These are phyloP conservation scores for Apeira syringaria DNA, from an alignment of 2,888 invertebrate genomes.

Conservation along the genomic window DNA sequence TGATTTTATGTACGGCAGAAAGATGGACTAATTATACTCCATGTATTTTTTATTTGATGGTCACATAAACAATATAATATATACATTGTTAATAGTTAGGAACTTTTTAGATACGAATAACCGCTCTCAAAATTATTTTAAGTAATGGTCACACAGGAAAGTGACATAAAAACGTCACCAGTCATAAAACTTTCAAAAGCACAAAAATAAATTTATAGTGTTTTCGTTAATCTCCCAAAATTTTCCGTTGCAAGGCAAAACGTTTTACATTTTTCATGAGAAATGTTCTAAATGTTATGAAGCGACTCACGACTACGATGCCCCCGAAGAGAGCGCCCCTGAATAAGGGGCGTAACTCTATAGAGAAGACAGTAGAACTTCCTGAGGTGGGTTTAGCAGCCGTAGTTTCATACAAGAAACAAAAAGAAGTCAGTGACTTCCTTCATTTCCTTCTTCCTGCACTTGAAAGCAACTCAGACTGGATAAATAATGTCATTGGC, in stretches of 20 bases:
- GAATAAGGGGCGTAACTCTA: conserved; percentile 43
- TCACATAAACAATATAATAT: no score
- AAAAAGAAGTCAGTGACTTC: conserved; percentile 68
- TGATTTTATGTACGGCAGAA: no score
- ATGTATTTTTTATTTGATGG: no score
- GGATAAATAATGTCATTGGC: conserved; percentile 62
- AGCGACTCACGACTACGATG: conserved; percentile 41
- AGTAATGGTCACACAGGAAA: not conserved
- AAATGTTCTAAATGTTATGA: conserved; percentile 50
- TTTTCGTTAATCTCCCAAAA: conserved; percentile 49
- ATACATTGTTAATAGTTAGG: no score
- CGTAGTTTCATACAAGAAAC: conserved; percentile 63
- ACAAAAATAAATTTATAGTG: conserved; percentile 21
- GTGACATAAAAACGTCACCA: not conserved
- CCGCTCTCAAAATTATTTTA: no score
- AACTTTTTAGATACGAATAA: no score
- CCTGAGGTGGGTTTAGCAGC: conserved; percentile 70
- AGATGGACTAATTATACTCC: no score
- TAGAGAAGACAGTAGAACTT: conserved; percentile 43
- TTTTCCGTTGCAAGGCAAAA: conserved; percentile 51
- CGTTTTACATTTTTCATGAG: conserved; percentile 44
- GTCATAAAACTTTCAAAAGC: conserved; percentile 15
- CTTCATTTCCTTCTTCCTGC: conserved; percentile 61
- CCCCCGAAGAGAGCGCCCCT: conserved; percentile 43
- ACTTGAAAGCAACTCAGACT: conserved; percentile 62